Evolutionary conservation across 2,888 invertebrate species (phyloP), one percentile per base, ranked within the genome.

Genomic region (Dynastes maya): DNA sequence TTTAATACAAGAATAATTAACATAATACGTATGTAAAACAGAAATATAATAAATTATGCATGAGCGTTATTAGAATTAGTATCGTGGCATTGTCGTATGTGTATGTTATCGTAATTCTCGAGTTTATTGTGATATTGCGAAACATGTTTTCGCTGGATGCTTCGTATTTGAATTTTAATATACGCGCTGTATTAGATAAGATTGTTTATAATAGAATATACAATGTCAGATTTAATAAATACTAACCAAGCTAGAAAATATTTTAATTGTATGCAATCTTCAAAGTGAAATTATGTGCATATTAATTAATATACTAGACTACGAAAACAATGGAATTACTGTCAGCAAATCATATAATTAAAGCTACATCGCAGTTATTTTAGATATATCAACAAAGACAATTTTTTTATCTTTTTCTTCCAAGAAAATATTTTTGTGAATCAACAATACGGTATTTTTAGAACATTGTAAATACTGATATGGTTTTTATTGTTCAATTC

Each of bases 121-220:
- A 22, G 8, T 16, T 58, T 58, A 22, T 58, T 58, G 55, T 32
- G 32, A 13, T 32, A 32, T 63, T 63, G 32, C 63, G 63, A 63
- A 63, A 63, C 63, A 32, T 63, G 63, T 63, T 63, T 63, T 63
- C 13, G 27, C 63, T 32, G 63, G 32, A 63, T 63, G 63, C 63
- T 13, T 27, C 63, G n/a, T 32, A 63, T 63, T 63, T 63, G 29
- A 63, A 63, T 63, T 22, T 32, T 27, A 63, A 63, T 63, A n/a
- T 32, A n/a, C 2, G 22, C n/a, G 55, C 2, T 32, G 27, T 29
- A 32, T 63, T 63, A 63, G 32, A 63, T 63, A 63, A 63, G 22
- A 29, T 9, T 29, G 63, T 29, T 63, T 27, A 63, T 32, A 32
- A 63, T 32, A 13, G 63, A 27, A 63, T 63, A 22, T 16, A 55